Evolutionary conservation across 2,888 invertebrate genomes (phyloP).

Genomic region (Lampropteryx suffumata): DNA sequence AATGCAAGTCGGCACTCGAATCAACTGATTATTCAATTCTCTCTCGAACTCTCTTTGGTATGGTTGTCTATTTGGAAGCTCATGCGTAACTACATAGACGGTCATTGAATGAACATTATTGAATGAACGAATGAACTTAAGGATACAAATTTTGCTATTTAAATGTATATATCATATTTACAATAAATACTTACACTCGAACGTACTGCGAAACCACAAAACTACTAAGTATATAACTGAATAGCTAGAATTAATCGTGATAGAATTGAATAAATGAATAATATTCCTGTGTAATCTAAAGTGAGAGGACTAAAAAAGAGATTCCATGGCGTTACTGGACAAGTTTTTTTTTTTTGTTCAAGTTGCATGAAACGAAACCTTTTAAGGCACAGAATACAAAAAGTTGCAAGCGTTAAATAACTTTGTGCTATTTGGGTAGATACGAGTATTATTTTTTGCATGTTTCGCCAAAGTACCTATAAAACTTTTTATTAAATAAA

Average conservation of each 20-base stretch:
- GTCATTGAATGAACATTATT: too few relatives aligned
- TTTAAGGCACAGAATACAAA: conserved; percentile 17
- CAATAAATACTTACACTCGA: too few relatives aligned
- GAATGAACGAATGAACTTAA: too few relatives aligned
- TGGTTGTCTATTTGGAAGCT: too few relatives aligned
- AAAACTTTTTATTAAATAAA: conserved; percentile 8
- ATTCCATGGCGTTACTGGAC: conserved; percentile 35
- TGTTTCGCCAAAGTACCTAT: conserved; percentile 2
- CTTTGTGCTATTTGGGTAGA: conserved; percentile 1
- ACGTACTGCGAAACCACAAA: too few relatives aligned
- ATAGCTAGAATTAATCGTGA: neutral
- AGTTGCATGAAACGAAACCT: conserved; percentile 37
- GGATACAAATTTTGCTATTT: too few relatives aligned
- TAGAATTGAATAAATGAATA: conserved; percentile 7
- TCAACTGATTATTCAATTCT: conserved; percentile 15
- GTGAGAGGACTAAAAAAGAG: conserved; percentile 12
- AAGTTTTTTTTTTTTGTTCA: conserved; percentile 29
- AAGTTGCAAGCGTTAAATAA: neutral
- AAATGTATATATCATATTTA: too few relatives aligned
- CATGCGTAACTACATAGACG: too few relatives aligned
- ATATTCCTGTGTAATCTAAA: neutral
- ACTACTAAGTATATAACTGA: too few relatives aligned
- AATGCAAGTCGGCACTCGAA: conserved; percentile 13
- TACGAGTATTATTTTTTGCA: conserved; percentile 6
- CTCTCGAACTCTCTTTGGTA: too few relatives aligned